Conservation (phyloP, 2,888 invertebrate genomes). For the Trachelus stipa region DNA sequence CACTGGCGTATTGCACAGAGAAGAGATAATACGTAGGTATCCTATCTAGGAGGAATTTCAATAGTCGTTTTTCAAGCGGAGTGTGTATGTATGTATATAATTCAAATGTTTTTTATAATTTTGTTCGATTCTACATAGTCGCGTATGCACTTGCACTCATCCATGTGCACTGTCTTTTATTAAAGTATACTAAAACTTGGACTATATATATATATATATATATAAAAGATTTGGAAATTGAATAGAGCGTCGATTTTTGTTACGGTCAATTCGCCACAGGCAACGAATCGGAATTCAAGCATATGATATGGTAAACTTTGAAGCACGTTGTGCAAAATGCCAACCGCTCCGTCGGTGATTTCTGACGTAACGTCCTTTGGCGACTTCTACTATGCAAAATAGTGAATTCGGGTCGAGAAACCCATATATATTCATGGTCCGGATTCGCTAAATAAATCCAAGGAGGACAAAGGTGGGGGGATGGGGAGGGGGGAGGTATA, state of each 20-base stretch:
- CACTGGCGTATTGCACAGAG: neutral
- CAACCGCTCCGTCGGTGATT: slow-evolving; percentile 44
- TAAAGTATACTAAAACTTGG: neutral
- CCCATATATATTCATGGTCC: slow-evolving; percentile 52
- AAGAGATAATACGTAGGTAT: neutral
- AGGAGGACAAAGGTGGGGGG: slow-evolving; percentile 6
- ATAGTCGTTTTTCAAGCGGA: neutral
- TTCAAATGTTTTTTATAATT: neutral
- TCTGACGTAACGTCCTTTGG: slow-evolving; percentile 44
- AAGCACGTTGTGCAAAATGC: slow-evolving; percentile 45
- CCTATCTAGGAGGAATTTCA: neutral
- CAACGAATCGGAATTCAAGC: neutral
- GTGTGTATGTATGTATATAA: neutral
- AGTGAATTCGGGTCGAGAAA: slow-evolving; percentile 43
- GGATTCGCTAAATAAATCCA: slow-evolving; percentile 43
- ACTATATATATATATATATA: neutral
- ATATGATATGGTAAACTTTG: slow-evolving; percentile 35
- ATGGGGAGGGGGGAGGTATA: neutral
- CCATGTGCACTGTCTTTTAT: neutral
- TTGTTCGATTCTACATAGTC: neutral
- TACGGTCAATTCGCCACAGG: neutral
- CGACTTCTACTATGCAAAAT: slow-evolving; percentile 19
- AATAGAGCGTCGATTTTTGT: neutral
- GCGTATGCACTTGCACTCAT: neutral
- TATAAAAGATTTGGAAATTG: neutral